A percentile compares a stretch with the other conserved stretches of the same genome.
These are phyloP conservation scores for Osmoderma eremita DNA, from an alignment of 2,888 invertebrate species.

Conservation along the genomic window DNA sequence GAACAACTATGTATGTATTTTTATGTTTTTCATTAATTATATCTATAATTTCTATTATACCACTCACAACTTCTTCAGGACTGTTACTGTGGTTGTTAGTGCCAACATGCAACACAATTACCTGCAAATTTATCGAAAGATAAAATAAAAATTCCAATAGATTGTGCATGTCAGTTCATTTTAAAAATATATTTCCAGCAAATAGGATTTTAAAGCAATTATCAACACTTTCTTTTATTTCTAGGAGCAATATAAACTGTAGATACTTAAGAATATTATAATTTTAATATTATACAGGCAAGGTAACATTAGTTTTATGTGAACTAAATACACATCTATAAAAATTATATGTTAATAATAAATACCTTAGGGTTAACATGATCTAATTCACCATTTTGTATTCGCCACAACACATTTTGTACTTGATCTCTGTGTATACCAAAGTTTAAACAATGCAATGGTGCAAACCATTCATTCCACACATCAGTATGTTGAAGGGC, in stretches of 20 bases:
- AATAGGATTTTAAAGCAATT: too few relatives aligned
- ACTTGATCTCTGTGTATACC: conserved; percentile 89
- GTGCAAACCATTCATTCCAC: conserved; percentile 92
- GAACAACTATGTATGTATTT: conserved; percentile 82
- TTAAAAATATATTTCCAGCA: too few relatives aligned
- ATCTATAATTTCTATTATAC: conserved; percentile 80
- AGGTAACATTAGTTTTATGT: too few relatives aligned
- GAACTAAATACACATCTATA: too few relatives aligned
- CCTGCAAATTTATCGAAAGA: conserved; percentile 65
- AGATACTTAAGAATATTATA: too few relatives aligned
- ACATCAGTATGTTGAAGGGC: conserved; percentile 84
- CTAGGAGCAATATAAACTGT: too few relatives aligned
- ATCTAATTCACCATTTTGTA: conserved; percentile 89
- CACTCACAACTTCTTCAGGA: conserved; percentile 83
- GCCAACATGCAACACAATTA: conserved; percentile 86
- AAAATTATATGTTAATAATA: neutral
- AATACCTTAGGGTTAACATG: conserved; percentile 86
- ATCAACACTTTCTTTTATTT: too few relatives aligned
- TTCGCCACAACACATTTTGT: conserved; percentile 90
- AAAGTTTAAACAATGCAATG: conserved; percentile 90
- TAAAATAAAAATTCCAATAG: neutral
- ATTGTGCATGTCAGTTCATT: too few relatives aligned
- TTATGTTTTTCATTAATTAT: conserved; percentile 81
- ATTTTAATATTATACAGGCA: too few relatives aligned
- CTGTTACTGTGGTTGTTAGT: conserved; percentile 87